Conservation (phyloP, 2,113 vertebrate genomes). For the Aix galericulata region DNA sequence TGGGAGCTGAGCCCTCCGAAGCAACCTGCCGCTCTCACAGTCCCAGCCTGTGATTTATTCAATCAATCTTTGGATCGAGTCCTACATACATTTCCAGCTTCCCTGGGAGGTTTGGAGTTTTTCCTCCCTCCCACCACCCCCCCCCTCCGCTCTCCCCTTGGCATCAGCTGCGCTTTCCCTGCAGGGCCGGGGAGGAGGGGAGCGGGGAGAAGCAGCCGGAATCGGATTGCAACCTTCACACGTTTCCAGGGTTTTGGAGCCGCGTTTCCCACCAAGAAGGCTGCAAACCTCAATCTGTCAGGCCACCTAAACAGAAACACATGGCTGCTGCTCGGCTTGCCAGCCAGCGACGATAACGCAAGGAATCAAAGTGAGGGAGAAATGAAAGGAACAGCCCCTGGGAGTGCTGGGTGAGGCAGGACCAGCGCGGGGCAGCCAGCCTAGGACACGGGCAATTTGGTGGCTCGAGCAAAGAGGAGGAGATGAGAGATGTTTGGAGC, state of each 20-base stretch:
- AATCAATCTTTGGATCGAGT: not conserved
- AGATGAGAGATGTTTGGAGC: not conserved
- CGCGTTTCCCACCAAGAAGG: constrained; percentile 31
- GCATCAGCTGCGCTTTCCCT: constrained; percentile 13
- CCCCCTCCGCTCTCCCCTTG: rapidly evolving
- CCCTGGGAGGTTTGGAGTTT: not conserved
- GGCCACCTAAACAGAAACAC: constrained; percentile 50
- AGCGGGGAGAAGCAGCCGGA: not conserved
- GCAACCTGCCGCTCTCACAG: not conserved
- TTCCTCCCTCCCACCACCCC: not conserved
- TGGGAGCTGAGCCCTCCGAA: not conserved
- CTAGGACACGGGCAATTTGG: not conserved
- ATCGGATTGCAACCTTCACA: not conserved
- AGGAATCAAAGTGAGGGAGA: not conserved
- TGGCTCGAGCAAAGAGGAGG: not conserved
- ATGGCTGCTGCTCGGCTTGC: not conserved
- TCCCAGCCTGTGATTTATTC: not conserved
- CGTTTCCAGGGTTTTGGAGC: not conserved
- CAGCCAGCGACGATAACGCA: not conserved
- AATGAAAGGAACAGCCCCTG: not conserved
- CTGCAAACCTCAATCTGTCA: not conserved
- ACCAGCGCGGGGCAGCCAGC: not conserved
- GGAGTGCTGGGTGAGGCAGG: not conserved
- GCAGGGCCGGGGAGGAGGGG: not conserved
- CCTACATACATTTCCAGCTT: constrained; percentile 21